Evolutionary conservation across 2,888 invertebrate species (phyloP).

Genomic region (Aporophyla nigra): DNA sequence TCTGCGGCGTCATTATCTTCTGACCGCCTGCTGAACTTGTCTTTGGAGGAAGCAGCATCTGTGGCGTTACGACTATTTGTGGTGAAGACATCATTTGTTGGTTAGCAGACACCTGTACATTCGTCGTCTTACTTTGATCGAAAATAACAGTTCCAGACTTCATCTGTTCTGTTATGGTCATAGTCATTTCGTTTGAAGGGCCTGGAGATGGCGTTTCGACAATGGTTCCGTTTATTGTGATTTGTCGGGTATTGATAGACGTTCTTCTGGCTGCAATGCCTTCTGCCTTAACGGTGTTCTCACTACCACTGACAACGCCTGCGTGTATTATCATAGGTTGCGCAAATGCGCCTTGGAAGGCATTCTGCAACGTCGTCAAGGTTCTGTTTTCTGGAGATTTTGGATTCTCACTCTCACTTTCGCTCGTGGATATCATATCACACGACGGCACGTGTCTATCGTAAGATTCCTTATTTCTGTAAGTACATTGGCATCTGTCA

Average conservation of each 20-base stretch:
- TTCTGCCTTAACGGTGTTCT: constrained; percentile 88
- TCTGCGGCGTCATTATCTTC: constrained; percentile 86
- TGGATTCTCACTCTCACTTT: constrained; percentile 94
- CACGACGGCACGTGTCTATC: constrained; percentile 95
- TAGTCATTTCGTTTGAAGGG: constrained; percentile 88
- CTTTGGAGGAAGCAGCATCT: constrained; percentile 88
- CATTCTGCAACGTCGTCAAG: constrained; percentile 88
- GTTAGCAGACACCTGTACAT: constrained; percentile 87
- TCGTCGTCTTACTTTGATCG: constrained; percentile 87
- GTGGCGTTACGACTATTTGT: constrained; percentile 89
- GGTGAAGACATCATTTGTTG: constrained; percentile 88
- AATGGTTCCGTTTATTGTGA: constrained; percentile 89
- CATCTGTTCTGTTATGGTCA: constrained; percentile 89
- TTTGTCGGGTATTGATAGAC: constrained; percentile 89
- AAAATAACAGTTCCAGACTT: constrained; percentile 88
- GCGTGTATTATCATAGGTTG: constrained; percentile 89
- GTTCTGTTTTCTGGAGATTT: constrained; percentile 90
- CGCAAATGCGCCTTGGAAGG: constrained; percentile 88
- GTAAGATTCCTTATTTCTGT: constrained; percentile 95
- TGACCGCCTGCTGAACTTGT: constrained; percentile 83
- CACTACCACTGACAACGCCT: constrained; percentile 86
- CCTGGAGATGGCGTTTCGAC: constrained; percentile 90
- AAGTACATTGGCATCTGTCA: constrained; percentile 96
- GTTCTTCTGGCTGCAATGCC: constrained; percentile 87
- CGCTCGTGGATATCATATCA: constrained; percentile 95